Base-by-base conservation (phyloP, 2,888 invertebrate genomes). In the Agonopterix heracliana region DNA sequence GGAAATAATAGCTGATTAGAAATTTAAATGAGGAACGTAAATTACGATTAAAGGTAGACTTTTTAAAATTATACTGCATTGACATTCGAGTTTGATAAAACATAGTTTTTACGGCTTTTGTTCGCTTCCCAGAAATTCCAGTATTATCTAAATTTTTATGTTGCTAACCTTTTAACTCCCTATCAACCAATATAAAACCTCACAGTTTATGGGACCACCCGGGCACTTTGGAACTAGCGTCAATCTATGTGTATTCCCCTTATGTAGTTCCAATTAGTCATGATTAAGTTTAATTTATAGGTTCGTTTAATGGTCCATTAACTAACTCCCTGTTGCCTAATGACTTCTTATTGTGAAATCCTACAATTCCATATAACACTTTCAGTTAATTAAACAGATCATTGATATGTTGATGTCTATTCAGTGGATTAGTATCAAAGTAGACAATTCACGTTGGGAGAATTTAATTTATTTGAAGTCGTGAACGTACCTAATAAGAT, bases 251-350 rank as follows among this genome's bases (percentile, higher is more conserved):
- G 60, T 63, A 55, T 64, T 64, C 73, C 73, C 71, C 68, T 66
- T 71, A 70, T 75, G 73, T 75, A 72, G 72, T 64, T 72, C 71
- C 78, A 85, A 87, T 87, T 87, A 83, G 83, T 82, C 78, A 82
- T 80, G 83, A 87, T 87, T 82, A 86, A 80, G 70, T 80, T 72
- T 75, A 84, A 86, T 88, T 86, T 86, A 86, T 87, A 72, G 77
- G 69, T 75, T 73, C 67, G 71, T 83, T 85, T 83, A 78, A 81
- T 82, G 80, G 78, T 63, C 81, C 82, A 83, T 86, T 86, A 78
- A 78, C 63, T 59, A 65, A 68, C 74, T 80, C 78, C 75, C 75
- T 72, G 66, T 73, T 71, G 76, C 74, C 71, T 76, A 76, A 79
- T 74, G 74, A 75, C 72, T 77, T 71, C 75, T 79, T 77, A 74